phyloP scores from a whole-genome alignment of 2,888 invertebrate species.

The Noctua pronuba region DNA sequence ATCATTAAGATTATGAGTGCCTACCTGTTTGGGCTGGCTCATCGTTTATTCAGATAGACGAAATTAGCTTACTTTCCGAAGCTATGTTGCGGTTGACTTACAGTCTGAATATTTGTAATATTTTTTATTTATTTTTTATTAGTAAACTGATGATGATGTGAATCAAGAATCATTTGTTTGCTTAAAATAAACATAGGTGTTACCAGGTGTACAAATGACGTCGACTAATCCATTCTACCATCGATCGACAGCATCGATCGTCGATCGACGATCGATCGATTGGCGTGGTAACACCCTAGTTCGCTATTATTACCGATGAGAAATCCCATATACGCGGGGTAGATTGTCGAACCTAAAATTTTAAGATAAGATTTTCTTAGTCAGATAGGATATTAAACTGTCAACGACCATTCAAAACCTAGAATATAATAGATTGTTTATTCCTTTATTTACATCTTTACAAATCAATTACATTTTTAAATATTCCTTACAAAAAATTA shows the following conservation, averaged over 20 bases:
- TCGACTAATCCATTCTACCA: no score
- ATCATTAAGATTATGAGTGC: conserved; percentile 6
- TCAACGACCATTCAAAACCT: not conserved
- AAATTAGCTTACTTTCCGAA: not conserved
- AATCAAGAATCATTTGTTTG: no score
- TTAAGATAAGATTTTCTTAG: not conserved
- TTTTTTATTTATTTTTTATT: no score
- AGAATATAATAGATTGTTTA: no score
- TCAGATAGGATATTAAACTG: not conserved
- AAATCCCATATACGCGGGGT: not conserved
- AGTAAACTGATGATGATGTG: no score
- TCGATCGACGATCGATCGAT: no score
- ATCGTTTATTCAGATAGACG: conserved; percentile 3
- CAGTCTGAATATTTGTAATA: not conserved
- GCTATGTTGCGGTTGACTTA: not conserved
- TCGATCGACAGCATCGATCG: no score
- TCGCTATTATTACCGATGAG: not conserved
- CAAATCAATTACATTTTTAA: no score
- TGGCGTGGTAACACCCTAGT: not conserved
- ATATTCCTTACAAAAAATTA: no score
- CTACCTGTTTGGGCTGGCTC: not conserved
- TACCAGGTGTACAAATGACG: no score
- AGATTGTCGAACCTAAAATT: not conserved
- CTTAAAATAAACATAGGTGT: no score
- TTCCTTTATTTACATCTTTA: no score